Evolutionary conservation across 2,113 vertebrate species (phyloP).

Genomic region (Eidolon helvum): DNA sequence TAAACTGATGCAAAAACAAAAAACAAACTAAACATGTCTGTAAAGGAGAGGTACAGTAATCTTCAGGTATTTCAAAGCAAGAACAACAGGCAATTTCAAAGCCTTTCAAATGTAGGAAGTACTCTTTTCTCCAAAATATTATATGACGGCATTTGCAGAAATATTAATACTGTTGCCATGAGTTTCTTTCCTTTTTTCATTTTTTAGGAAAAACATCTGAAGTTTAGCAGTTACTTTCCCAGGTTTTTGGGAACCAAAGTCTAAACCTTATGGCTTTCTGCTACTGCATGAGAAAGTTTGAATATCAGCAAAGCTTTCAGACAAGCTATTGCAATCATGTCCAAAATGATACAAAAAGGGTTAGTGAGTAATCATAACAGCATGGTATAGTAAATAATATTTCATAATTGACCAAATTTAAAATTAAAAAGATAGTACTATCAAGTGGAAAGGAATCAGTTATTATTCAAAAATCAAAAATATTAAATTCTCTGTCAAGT

Average conservation of each 20-base stretch:
- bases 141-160: not conserved
- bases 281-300: not conserved
- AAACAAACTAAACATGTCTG: not conserved
- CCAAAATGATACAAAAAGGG: not conserved
- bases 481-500: not conserved
- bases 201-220: not conserved
- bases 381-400: not conserved
- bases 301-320: not conserved
- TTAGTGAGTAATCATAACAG: not conserved
- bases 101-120: not conserved
- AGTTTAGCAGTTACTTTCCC: not conserved
- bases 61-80: not conserved
- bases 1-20: not conserved
- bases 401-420: not conserved
- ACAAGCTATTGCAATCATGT: not conserved
- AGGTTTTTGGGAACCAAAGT: not conserved
- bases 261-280: not conserved
- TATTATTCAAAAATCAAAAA: constrained; percentile 23
- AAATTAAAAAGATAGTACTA: not conserved
- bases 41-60: not conserved
- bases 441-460: not conserved
- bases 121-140: not conserved
- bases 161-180: not conserved
- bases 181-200: not conserved
- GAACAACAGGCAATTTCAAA: not conserved